Percentiles rank a stretch among this genome's conserved stretches.
These are phyloP conservation scores for Ctenosaura bakeri DNA, from an alignment of 2,797 vertebrate genomes.

Conservation along the genomic window DNA sequence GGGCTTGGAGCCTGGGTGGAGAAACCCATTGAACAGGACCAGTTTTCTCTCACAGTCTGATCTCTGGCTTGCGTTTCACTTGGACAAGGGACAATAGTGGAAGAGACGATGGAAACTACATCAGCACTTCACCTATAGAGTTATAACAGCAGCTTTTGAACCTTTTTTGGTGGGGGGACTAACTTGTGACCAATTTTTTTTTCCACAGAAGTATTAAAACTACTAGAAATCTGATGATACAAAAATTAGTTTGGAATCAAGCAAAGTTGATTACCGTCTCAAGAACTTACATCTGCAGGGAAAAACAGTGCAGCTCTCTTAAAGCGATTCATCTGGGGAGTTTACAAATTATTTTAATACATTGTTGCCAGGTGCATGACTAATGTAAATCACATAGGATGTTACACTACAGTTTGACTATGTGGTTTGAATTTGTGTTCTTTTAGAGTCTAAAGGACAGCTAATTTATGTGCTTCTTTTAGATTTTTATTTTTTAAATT, in stretches of 20 bases:
- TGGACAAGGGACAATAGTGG: constrained; percentile 49
- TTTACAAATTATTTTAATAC: constrained; percentile 71
- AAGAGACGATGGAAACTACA: constrained; percentile 60
- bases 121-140: constrained; percentile 54
- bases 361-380: constrained; percentile 64
- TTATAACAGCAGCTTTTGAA: constrained; percentile 54
- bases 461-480: constrained; percentile 62
- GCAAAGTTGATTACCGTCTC: constrained; percentile 64
- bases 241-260: constrained; percentile 62
- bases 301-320: constrained; percentile 63
- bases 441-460: constrained; percentile 56
- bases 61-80: constrained; percentile 63
- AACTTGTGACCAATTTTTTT: constrained; percentile 49
- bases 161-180: constrained; percentile 23
- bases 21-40: constrained; percentile 98
- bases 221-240: constrained; percentile 31
- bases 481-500: constrained; percentile 63
- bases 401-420: constrained; percentile 73
- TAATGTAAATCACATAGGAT: constrained; percentile 62
- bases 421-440: constrained; percentile 63
- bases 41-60: constrained; percentile 88
- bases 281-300: constrained; percentile 65
- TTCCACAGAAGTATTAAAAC: constrained; percentile 61
- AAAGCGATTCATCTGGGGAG: constrained; percentile 63
- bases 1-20: constrained; percentile 98